Conservation (phyloP, 2,113 vertebrate genomes). For the Saguinus imperator region DNA sequence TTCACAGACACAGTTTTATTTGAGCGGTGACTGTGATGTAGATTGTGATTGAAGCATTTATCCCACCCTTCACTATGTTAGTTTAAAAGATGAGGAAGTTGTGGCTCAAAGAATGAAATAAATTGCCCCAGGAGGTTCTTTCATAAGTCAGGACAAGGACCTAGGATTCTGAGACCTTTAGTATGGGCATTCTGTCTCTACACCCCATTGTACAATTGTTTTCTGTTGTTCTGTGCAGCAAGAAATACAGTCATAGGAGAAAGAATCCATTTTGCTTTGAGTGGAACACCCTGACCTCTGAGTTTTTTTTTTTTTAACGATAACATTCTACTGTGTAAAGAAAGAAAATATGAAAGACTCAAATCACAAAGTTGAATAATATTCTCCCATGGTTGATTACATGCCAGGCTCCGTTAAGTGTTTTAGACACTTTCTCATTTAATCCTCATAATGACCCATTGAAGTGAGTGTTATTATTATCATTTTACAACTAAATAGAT, state of each 20-base stretch:
- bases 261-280: background rate
- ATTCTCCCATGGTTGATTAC: background rate
- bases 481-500: background rate
- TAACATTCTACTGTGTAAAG: background rate
- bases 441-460: background rate
- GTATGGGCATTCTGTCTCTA: background rate
- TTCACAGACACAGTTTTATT: background rate
- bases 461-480: background rate
- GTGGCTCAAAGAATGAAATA: background rate
- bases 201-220: background rate
- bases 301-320: background rate
- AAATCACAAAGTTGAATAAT: background rate
- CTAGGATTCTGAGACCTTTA: background rate
- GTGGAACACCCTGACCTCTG: background rate
- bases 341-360: background rate
- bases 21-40: background rate
- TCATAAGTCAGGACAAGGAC: background rate
- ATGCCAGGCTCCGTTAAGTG: background rate
- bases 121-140: background rate
- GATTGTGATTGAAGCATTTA: background rate
- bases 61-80: background rate
- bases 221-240: background rate
- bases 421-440: background rate
- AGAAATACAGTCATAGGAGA: background rate
- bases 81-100: slow-evolving; percentile 20